Evolutionary conservation across 2,888 invertebrate genomes (phyloP).

Genomic region (Hydrotaea diabolus): DNA sequence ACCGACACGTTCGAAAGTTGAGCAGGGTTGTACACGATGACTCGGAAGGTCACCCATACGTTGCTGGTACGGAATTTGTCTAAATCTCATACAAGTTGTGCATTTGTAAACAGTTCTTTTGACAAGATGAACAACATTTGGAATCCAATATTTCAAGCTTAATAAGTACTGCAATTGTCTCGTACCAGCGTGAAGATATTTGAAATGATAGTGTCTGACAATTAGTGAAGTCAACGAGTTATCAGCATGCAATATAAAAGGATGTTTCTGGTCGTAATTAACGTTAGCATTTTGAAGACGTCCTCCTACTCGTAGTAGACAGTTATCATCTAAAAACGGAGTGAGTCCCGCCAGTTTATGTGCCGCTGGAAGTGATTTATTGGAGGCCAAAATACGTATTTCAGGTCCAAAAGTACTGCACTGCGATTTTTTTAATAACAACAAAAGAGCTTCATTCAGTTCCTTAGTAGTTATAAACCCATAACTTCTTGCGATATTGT

Average conservation of each 20-base stretch:
- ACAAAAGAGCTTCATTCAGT: conserved; percentile 28
- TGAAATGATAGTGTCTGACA: conserved; percentile 46
- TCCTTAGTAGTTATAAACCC: conserved; percentile 29
- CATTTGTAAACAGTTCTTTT: conserved; percentile 58
- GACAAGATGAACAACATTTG: conserved; percentile 42
- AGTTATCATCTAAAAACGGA: conserved; percentile 57
- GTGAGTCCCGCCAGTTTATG: conserved; percentile 42
- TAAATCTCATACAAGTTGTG: conserved; percentile 56
- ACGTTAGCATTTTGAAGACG: conserved; percentile 53
- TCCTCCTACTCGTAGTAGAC: conserved; percentile 56
- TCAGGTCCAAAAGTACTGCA: neutral
- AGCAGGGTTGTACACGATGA: conserved; percentile 48
- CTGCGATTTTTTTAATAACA: conserved; percentile 35
- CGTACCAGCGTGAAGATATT: conserved; percentile 48
- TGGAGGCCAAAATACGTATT: no score
- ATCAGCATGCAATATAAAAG: conserved; percentile 50
- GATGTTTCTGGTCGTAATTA: conserved; percentile 57
- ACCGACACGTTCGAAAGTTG: conserved; percentile 50
- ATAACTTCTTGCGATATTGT: neutral
- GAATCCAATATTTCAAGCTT: conserved; percentile 48
- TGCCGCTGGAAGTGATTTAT: conserved; percentile 26
- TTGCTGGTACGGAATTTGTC: conserved; percentile 36
- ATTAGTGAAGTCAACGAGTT: conserved; percentile 43
- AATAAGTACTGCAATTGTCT: conserved; percentile 57
- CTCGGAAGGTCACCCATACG: conserved; percentile 66